Evolutionary conservation across 2,888 invertebrate species (phyloP).

Genomic region (Carabus problematicus): DNA sequence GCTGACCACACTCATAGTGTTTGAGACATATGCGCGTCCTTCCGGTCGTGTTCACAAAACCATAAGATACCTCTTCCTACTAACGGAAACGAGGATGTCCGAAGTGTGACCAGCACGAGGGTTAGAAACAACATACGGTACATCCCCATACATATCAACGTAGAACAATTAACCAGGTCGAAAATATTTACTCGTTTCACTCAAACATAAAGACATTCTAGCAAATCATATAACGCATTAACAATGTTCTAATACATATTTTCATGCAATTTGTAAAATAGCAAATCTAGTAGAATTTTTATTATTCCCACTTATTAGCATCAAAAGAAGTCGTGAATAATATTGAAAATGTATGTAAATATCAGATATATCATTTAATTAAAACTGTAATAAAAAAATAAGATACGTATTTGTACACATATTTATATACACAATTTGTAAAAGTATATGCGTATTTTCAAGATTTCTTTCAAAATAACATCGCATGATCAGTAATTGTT

Average conservation of each 20-base stretch:
- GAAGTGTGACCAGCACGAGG: slow-evolving; percentile 19
- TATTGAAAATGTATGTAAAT: no score
- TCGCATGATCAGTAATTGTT: no score
- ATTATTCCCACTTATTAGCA: neutral
- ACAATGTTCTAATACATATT: neutral
- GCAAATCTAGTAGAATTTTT: neutral
- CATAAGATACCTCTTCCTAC: neutral
- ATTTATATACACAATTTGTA: no score
- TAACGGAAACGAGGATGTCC: slow-evolving; percentile 2
- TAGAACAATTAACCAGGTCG: neutral
- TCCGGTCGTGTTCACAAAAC: slow-evolving; percentile 14
- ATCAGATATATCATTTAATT: no score
- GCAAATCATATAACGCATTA: no score
- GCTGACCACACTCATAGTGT: neutral
- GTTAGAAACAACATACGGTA: neutral
- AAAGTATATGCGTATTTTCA: no score
- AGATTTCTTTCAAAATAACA: no score
- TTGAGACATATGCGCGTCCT: slow-evolving; percentile 8
- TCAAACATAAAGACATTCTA: no score
- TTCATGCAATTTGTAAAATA: neutral
- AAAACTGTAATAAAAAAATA: no score
- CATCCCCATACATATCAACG: neutral
- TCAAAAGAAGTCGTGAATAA: no score
- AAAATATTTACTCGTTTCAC: no score
- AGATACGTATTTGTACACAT: no score